Evolutionary conservation across 2,797 vertebrate species (phyloP), one percentile per base, ranked within the genome.

Genomic region (Morus bassanus): DNA sequence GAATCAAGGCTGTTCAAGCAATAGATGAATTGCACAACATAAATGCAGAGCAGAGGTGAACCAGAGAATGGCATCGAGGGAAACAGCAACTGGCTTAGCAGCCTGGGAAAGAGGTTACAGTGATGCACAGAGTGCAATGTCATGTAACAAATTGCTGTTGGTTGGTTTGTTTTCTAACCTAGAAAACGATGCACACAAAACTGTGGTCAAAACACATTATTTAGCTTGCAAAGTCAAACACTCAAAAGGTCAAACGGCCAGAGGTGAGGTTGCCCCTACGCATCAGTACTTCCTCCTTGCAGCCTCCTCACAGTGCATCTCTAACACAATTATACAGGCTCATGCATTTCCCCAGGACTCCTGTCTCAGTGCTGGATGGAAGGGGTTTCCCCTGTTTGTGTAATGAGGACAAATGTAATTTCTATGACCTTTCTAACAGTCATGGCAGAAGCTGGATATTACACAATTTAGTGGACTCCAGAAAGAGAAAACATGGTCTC

Each of bases 51-150:
- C 0, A 64, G 61, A 88, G 45, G 23, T 18, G 23, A 80, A 86
- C 8, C 9, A 74, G n/a, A 21, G 35, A 88, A n/a, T 0, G 1
- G 21, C 10, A 0, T 0, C 46, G n/a, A 11, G 23, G 10, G 24
- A 33, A 84, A 85, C 0, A 59, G 23, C 4, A 10, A 56, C 33
- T 31, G 57, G 39, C 25, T 23, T 24, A 1, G 37, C 28, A 65
- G 67, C 59, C 85, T 30, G 9, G 25, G n/a, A 54, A 24, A 51
- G 25, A n/a, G 24, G 43, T 39, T 65, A 48, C 18, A 50, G 64
- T 0, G 28, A 53, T 31, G 41, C 10, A 28, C 2, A 4, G 51
- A 35, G 53, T 0, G 1, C 23, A 1, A 18, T 7, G 82, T 43
- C 61, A 41, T 0, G 3, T 24, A 56, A 86, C 30, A 70, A 76